phyloP scores from a whole-genome alignment of 2,888 invertebrate species.

The Miltochrista miniata region DNA sequence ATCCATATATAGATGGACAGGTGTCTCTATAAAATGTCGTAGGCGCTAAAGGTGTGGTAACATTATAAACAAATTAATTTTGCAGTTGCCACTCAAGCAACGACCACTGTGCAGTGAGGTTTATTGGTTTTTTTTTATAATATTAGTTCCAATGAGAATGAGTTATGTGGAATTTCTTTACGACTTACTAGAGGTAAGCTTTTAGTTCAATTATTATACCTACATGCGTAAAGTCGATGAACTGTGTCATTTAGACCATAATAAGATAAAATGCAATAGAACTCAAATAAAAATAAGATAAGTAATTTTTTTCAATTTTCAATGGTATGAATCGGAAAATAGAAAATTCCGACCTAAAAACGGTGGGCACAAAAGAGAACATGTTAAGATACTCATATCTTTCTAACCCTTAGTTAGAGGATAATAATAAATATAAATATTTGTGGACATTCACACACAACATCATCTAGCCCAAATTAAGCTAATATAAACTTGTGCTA shows the following conservation, averaged over 20 bases:
- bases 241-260: slow-evolving; percentile 4
- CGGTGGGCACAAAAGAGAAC: too few relatives aligned
- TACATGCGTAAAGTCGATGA: slow-evolving; percentile 3
- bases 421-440: too few relatives aligned
- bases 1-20: slow-evolving; percentile 62
- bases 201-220: slow-evolving; percentile 1
- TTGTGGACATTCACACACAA: too few relatives aligned
- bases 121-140: slow-evolving; percentile 28
- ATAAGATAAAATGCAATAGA: neutral
- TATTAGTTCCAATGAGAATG: slow-evolving; percentile 41
- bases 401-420: neutral
- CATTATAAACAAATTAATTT: slow-evolving; percentile 57
- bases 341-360: too few relatives aligned
- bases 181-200: slow-evolving; percentile 69
- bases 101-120: slow-evolving; percentile 50
- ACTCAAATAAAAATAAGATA: too few relatives aligned
- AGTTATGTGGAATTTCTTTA: slow-evolving; percentile 73
- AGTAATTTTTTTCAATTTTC: too few relatives aligned
- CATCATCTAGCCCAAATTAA: too few relatives aligned
- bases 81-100: slow-evolving; percentile 57
- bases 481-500: too few relatives aligned
- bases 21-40: slow-evolving; percentile 52
- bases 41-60: slow-evolving; percentile 69
- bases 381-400: neutral
- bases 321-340: too few relatives aligned